Conservation (phyloP, 2,797 vertebrate species). For the Anguilla obscura region DNA sequence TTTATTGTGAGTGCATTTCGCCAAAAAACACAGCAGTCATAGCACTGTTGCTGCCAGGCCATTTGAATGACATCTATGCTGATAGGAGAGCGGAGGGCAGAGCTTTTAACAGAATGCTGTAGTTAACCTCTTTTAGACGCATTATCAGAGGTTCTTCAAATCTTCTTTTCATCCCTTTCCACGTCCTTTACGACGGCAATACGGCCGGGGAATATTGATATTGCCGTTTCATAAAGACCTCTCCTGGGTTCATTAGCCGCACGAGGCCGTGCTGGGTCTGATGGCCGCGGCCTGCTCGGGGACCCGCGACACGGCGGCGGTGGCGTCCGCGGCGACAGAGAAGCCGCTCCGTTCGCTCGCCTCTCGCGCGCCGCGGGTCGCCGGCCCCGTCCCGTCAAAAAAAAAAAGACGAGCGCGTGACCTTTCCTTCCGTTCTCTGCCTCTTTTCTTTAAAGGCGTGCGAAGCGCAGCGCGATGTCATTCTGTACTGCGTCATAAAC, state of each 20-base stretch:
- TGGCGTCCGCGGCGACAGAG: constrained; percentile 58
- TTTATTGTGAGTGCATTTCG: not conserved
- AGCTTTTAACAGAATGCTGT: constrained; percentile 70
- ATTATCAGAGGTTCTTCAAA: constrained; percentile 68
- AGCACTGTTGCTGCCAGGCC: not conserved
- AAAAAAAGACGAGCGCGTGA: constrained; percentile 14
- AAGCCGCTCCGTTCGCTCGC: constrained; percentile 57
- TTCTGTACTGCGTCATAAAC: not conserved
- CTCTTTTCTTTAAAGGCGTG: not conserved
- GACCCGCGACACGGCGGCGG: constrained; percentile 52
- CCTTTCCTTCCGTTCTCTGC: constrained; percentile 16
- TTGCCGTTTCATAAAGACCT: constrained; percentile 64
- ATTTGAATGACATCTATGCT: constrained; percentile 56
- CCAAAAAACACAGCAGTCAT: not conserved
- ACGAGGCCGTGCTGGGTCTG: constrained; percentile 51
- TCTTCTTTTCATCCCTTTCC: constrained; percentile 70
- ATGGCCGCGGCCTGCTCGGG: constrained; percentile 24
- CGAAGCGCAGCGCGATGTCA: not conserved
- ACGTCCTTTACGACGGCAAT: constrained; percentile 67
- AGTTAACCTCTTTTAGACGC: constrained; percentile 71
- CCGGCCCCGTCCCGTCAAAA: too few species aligned
- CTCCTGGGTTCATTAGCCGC: constrained; percentile 71
- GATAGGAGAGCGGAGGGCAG: constrained; percentile 62
- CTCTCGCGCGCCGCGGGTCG: constrained; percentile 46
- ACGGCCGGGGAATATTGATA: constrained; percentile 61